Evolutionary conservation across 2,113 vertebrate genomes (phyloP).

Genomic region (Alouatta palliata): DNA sequence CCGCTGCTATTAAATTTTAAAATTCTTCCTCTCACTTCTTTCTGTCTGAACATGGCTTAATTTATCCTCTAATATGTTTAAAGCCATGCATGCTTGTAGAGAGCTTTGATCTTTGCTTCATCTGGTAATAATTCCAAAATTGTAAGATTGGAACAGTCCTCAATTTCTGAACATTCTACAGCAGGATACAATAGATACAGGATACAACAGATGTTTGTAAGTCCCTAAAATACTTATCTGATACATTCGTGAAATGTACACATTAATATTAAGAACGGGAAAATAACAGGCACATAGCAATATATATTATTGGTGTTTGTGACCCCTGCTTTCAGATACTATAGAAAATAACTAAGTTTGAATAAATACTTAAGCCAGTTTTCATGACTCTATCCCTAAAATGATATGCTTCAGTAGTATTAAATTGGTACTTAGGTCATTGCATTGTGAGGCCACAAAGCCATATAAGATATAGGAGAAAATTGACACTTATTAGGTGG

Average conservation of each 20-base stretch:
- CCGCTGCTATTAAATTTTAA: neutral
- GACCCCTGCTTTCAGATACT: neutral
- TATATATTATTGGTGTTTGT: neutral
- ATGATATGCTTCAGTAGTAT: neutral
- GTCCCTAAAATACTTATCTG: neutral
- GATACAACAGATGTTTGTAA: conserved; percentile 18
- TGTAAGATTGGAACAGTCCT: conserved; percentile 2
- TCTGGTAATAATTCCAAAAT: conserved; percentile 48
- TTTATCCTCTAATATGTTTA: conserved; percentile 22
- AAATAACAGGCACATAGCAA: neutral
- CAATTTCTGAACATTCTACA: conserved; percentile 32
- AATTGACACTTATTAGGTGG: neutral
- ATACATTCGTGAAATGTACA: neutral
- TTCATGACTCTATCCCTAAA: neutral
- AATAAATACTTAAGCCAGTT: neutral
- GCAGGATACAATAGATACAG: neutral
- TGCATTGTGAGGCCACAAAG: neutral
- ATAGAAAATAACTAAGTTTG: neutral
- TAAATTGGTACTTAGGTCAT: neutral
- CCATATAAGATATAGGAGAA: neutral
- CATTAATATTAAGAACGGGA: conserved; percentile 14
- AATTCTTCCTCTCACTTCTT: neutral
- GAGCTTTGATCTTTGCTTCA: conserved; percentile 38
- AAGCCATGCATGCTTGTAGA: neutral
- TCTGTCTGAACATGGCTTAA: neutral